These are phyloP conservation scores for Aleiodes alternator DNA, from an alignment of 2,888 invertebrate genomes.

Conservation along the genomic window DNA sequence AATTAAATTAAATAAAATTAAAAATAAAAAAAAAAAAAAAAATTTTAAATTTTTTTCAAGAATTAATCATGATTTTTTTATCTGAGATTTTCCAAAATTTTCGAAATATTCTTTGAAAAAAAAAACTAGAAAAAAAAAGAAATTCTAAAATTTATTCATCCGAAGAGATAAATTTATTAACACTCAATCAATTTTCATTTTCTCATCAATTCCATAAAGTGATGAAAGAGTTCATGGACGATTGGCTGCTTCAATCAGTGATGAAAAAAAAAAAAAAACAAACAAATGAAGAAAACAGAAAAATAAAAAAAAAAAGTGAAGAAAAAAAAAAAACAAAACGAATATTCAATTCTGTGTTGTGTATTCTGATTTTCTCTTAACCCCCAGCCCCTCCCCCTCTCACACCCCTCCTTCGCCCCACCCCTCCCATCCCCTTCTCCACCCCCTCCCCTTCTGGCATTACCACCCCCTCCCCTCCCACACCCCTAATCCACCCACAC, in stretches of 20 bases:
- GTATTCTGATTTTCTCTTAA: conserved; percentile 38
- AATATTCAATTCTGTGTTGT: conserved; percentile 31
- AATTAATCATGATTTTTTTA: neutral
- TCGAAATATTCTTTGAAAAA: neutral
- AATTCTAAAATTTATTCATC: conserved; percentile 12
- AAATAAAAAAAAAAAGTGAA: neutral
- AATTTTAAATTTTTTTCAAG: neutral
- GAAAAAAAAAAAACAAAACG: conserved; percentile 31
- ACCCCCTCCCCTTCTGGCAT: neutral
- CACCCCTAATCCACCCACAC: too few relatives aligned
- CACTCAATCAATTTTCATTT: too few relatives aligned
- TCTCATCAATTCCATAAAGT: too few relatives aligned
- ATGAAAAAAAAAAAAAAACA: neutral
- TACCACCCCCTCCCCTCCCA: too few relatives aligned
- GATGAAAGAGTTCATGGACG: too few relatives aligned
- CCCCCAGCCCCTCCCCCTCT: neutral
- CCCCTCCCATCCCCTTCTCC: too few relatives aligned
- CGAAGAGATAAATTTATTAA: too few relatives aligned
- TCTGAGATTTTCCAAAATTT: neutral
- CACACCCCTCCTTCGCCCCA: too few relatives aligned
- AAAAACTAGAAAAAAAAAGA: neutral
- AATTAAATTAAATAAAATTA: neutral
- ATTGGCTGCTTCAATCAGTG: conserved; percentile 41
- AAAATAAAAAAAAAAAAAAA: too few relatives aligned
- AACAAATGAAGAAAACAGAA: neutral